These are phyloP conservation scores for Saxidomus purpurata DNA, from an alignment of 1,140 invertebrate genomes.

Conservation along the genomic window DNA sequence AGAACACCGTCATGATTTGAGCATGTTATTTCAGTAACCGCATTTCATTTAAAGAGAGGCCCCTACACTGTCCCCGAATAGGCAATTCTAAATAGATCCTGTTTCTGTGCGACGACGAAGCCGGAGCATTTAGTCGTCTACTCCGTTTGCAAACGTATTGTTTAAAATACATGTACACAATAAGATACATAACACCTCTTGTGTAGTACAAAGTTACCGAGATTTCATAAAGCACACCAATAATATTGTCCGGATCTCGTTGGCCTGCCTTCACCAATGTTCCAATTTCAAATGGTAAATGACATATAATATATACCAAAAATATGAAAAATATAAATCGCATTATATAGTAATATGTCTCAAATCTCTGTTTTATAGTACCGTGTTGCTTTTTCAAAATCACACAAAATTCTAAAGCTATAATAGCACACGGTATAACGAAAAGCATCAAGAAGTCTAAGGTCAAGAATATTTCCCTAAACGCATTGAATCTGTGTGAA, in stretches of 20 bases:
- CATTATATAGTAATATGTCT: conserved; percentile 65
- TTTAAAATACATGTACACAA: conserved; percentile 61
- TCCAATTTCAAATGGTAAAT: conserved; percentile 61
- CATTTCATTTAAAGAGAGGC: conserved; percentile 50
- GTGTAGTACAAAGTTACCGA: conserved; percentile 37
- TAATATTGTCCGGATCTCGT: background rate
- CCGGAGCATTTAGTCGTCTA: conserved; percentile 5
- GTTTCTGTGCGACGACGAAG: background rate
- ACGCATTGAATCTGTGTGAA: conserved; percentile 42
- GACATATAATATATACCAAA: conserved; percentile 52
- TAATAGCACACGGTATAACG: conserved; percentile 31
- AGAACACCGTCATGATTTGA: background rate
- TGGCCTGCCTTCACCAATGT: conserved; percentile 7
- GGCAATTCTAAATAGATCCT: conserved; percentile 43
- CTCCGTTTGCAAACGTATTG: conserved; percentile 61
- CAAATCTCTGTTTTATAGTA: conserved; percentile 57
- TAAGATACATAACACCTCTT: conserved; percentile 33
- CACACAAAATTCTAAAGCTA: conserved; percentile 44
- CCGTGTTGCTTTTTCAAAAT: conserved; percentile 64
- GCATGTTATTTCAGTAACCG: conserved; percentile 3
- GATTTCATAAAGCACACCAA: conserved; percentile 37
- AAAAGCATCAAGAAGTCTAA: conserved; percentile 52
- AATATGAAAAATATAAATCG: conserved; percentile 59
- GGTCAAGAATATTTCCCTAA: conserved; percentile 43
- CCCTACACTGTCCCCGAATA: conserved; percentile 12